phyloP scores from a whole-genome alignment of 2,113 vertebrate genomes.

The Castor canadensis region DNA sequence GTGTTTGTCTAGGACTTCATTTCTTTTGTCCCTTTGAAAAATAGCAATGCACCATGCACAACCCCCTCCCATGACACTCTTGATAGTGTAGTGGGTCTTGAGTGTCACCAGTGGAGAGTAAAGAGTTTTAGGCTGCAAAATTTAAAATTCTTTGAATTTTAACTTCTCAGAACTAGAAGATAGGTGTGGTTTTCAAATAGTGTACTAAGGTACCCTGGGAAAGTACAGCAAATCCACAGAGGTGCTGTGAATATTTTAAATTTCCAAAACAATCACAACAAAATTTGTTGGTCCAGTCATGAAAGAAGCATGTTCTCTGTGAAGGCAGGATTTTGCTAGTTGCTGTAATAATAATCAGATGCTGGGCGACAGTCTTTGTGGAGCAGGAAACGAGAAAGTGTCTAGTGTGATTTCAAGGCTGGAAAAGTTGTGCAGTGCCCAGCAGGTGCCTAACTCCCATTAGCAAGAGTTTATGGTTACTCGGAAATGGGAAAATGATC shows the following conservation, averaged over 20 bases:
- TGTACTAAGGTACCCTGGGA: not conserved
- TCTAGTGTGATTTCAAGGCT: not conserved
- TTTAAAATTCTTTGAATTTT: not conserved
- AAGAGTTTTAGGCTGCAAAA: not conserved
- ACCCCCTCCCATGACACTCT: accelerated
- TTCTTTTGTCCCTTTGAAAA: not conserved
- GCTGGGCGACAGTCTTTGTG: not conserved
- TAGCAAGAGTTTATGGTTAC: not conserved
- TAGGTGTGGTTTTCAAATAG: not conserved
- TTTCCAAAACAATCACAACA: not conserved
- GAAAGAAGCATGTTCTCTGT: not conserved
- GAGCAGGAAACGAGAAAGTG: not conserved
- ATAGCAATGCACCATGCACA: too few species aligned
- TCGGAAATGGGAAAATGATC: not conserved
- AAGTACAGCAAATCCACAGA: not conserved
- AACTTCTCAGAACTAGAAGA: not conserved
- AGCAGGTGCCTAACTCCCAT: not conserved
- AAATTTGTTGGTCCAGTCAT: not conserved
- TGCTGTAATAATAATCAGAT: not conserved
- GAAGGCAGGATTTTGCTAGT: not conserved
- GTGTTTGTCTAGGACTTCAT: not conserved
- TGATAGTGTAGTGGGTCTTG: not conserved
- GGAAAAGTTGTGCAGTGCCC: not conserved
- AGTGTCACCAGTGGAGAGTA: not conserved
- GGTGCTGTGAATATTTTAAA: not conserved